Base-by-base conservation (phyloP, 2,113 vertebrate species). In the Panurus biarmicus region DNA sequence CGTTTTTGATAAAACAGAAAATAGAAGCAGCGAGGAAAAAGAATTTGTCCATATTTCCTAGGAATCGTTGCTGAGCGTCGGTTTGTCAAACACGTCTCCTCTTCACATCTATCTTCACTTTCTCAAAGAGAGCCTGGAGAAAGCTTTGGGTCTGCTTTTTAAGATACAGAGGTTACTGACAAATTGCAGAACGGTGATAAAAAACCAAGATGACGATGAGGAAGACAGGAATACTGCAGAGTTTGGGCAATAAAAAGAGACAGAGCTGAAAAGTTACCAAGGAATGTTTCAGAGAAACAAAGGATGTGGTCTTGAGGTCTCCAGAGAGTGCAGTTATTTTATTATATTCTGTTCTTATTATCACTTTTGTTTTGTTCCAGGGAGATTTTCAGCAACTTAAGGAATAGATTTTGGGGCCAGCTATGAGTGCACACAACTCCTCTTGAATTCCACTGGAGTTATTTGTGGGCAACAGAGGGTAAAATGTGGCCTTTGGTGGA, bases 1-100 rank as follows among this genome's bases (percentile, higher is more conserved):
- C 29, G 20, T 87, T 97, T 96, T 96, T 94, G 94, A 97, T 97
- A 97, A 97, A 96, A 93, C 56, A 96, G 94, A 96, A 96, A 97
- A 95, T 50, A 90, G 65, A 64, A 90, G 71, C 75, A 67, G 89
- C 9, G 26, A 85, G 48, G 83, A 57, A 70, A 96, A 94, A 88
- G 48, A 66, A 91, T 45, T 50, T 2, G 10, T 92, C 92, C 38
- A 2, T 61, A 65, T 97, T 98, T 97, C 75, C 89, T 57, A 92
- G 89, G 94, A 96, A 85, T 72, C 71, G 83, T 94, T 96, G 87
- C 89, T 74, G 90, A 94, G 83, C 2, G 45, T 95, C 57, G 48
- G 69, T 96, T 97, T 97, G 96, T 97, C 95, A 97, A 90, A 92
- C 62, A 48, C 33, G 3, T 75, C 80, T 56, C n/a, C 87, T 70